Conservation (phyloP, 2,113 vertebrate genomes). For the Rhodinocichla rosea region DNA sequence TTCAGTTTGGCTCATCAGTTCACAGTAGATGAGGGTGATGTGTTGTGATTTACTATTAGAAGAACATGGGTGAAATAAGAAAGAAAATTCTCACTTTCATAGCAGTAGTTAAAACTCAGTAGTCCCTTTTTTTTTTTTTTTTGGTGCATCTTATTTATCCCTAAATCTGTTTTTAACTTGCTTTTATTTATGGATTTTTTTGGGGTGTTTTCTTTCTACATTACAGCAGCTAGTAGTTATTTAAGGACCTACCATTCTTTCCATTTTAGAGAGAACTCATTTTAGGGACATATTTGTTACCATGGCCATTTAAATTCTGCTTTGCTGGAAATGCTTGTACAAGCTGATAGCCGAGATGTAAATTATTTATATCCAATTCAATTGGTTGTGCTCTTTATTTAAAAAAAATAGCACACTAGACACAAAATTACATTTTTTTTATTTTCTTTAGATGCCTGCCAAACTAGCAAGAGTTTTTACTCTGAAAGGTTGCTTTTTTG, state of each 20-base stretch:
- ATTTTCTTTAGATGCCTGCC: neutral
- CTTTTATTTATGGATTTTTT: neutral
- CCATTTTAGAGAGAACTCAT: neutral
- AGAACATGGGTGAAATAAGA: neutral
- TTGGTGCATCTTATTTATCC: neutral
- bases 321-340: neutral
- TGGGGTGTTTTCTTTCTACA: neutral
- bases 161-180: neutral
- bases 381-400: neutral
- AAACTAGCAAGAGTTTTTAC: neutral
- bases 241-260: neutral
- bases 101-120: neutral
- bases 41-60: neutral
- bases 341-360: neutral
- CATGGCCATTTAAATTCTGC: neutral
- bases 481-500: neutral
- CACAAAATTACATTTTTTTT: neutral
- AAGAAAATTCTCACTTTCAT: neutral
- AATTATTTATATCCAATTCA: slow-evolving; percentile 25
- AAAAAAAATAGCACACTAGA: neutral
- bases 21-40: neutral
- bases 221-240: neutral
- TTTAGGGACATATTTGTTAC: neutral
- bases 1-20: neutral
- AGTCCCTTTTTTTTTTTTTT: neutral